phyloP scores from a whole-genome alignment of 2,113 vertebrate species.

The Acanthisitta chloris region DNA sequence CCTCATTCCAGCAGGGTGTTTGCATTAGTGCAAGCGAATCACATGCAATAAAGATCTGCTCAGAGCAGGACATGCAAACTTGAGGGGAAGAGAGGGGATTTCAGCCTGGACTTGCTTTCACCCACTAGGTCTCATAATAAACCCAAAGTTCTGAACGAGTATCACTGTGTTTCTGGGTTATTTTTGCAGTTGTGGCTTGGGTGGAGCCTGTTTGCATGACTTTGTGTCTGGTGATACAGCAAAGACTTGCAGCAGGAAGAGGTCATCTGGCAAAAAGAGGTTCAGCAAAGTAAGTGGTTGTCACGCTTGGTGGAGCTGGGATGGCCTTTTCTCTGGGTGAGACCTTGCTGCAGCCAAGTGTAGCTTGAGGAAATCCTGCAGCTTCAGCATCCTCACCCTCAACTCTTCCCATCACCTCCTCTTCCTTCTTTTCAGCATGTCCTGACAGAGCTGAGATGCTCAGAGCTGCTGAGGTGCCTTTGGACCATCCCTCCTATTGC shows the following conservation, averaged over 20 bases:
- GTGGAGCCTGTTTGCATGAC: background rate
- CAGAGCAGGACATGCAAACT: background rate
- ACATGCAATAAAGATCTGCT: background rate
- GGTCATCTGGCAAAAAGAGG: background rate
- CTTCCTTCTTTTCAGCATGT: background rate
- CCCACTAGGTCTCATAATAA: background rate
- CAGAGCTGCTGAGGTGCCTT: background rate
- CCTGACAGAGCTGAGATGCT: fast-evolving
- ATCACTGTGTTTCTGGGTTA: fast-evolving
- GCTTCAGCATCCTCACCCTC: background rate
- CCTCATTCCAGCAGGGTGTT: background rate
- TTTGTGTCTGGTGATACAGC: background rate
- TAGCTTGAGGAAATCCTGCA: background rate
- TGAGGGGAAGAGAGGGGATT: background rate
- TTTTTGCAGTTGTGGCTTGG: background rate
- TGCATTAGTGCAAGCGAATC: background rate
- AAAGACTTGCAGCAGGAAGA: background rate
- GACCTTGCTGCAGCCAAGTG: background rate
- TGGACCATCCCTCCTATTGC: fast-evolving
- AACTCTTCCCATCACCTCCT: background rate
- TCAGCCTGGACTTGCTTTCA: background rate
- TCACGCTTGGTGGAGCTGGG: background rate
- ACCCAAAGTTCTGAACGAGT: background rate
- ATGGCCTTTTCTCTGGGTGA: background rate
- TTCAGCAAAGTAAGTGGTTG: background rate